A percentile compares a stretch with the other conserved stretches of the same genome.
phyloP scores from a whole-genome alignment of 2,888 invertebrate species.

The Coleophora deauratella region DNA sequence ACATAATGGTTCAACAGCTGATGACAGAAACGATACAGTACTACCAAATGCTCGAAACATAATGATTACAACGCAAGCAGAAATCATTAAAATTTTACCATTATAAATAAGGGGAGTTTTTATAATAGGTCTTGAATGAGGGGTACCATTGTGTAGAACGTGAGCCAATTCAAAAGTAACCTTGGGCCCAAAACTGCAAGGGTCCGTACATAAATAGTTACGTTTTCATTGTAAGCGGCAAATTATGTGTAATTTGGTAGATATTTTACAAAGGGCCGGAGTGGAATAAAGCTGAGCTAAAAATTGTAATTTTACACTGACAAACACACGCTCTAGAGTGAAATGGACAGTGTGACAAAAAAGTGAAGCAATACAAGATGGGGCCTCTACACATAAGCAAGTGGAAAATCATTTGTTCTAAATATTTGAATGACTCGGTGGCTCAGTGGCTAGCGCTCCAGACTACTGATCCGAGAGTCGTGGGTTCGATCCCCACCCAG shows the following conservation, averaged over 20 bases:
- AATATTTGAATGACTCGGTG: too few relatives aligned
- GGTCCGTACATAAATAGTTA: conserved; percentile 47
- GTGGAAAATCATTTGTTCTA: too few relatives aligned
- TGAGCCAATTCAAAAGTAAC: conserved; percentile 54
- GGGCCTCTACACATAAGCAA: too few relatives aligned
- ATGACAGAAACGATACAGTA: conserved; percentile 20
- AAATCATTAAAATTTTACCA: conserved; percentile 67
- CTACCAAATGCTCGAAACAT: conserved; percentile 23
- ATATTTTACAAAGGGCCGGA: conserved; percentile 35
- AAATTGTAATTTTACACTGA: conserved; percentile 30
- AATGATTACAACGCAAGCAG: conserved; percentile 27
- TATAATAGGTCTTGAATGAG: conserved; percentile 63
- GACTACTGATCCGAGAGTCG: too few relatives aligned
- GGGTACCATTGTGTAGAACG: conserved; percentile 46
- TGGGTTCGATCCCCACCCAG: too few relatives aligned
- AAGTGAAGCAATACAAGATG: too few relatives aligned
- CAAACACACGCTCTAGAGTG: conserved; percentile 11
- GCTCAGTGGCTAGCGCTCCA: too few relatives aligned
- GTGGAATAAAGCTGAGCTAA: conserved; percentile 13
- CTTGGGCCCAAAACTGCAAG: conserved; percentile 27
- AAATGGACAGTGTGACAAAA: conserved; percentile 2
- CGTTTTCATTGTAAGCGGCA: conserved; percentile 49
- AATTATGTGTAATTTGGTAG: conserved; percentile 59
- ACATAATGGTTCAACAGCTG: conserved; percentile 2
- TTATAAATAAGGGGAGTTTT: conserved; percentile 57